Evolutionary conservation across 2,888 invertebrate species (phyloP), one percentile per base, ranked within the genome.

Genomic region (Cecidostiba fungosa): DNA sequence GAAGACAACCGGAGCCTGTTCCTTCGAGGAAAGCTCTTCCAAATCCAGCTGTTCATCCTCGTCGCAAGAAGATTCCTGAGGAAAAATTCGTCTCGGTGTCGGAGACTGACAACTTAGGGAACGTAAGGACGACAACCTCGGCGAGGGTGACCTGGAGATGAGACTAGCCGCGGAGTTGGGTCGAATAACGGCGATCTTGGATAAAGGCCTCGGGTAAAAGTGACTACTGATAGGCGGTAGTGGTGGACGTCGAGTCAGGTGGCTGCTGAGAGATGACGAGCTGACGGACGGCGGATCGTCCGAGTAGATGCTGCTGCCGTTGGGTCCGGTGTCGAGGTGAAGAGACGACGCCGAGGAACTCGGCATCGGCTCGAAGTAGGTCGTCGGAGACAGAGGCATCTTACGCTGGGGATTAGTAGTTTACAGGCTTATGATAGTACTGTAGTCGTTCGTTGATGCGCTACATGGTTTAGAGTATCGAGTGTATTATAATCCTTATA

Each of bases 1-100:
- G 89, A 97, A 97, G 0, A 97, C 96, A 1, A 97, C 97, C 0
- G 97, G 96, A 0, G 97, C 96, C 85, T 96, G 96, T 90, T 97
- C 97, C 91, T 96, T 95, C 3, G 94, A 94, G 70, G 94, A 94
- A 69, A 84, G 78, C 85, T 4, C 93, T 93, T 83, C 76, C 90
- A 91, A 23, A 90, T 92, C 87, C 91, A 88, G 85, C 92, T 59
- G 54, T 10, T 66, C 66, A 36, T 94, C 94, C 89, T 94, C 93
- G 88, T 93, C 91, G 89, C 94, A 94, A 16, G 26, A 26, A 88
- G 94, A 89, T 88, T 94, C 94, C 76, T 89, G 89, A 4, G 89
- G 89, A 47, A 84, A 89, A 6, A 89, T 29, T 26, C 89, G 62
- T 16, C 89, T 70, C 1, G 87, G 87, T 1, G 87, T 84, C 8